Percentiles rank a stretch among this genome's conserved stretches.
Evolutionary conservation across 2,888 invertebrate genomes (phyloP).

Genomic region (Meiosimyza decipiens): DNA sequence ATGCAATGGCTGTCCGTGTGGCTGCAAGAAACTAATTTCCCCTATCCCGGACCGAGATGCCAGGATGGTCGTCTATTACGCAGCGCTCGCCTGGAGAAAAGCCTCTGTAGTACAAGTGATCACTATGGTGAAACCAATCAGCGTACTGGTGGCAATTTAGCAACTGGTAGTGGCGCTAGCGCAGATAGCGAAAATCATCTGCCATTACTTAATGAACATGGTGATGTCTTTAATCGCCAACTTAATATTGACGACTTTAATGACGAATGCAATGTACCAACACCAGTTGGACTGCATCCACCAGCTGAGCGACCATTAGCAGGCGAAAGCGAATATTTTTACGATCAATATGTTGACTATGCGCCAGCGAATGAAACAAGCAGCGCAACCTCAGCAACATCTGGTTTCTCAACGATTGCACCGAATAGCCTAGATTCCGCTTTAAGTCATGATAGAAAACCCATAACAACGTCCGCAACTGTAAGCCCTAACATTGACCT

Average conservation of each 20-base stretch:
- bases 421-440: constrained; percentile 25
- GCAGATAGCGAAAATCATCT: constrained; percentile 65
- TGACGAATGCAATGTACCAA: constrained; percentile 68
- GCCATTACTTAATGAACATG: constrained; percentile 75
- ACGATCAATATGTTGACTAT: constrained; percentile 85
- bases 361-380: constrained; percentile 67
- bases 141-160: constrained; percentile 37
- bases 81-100: constrained; percentile 76
- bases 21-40: constrained; percentile 79
- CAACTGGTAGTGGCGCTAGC: constrained; percentile 33
- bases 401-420: constrained; percentile 35
- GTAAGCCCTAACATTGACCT: constrained; percentile 70
- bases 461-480: constrained; percentile 67
- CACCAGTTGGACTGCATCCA: constrained; percentile 51
- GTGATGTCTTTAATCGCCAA: constrained; percentile 73
- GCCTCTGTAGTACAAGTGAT: constrained; percentile 71
- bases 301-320: constrained; percentile 72
- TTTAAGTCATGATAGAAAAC: constrained; percentile 50
- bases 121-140: constrained; percentile 52
- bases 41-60: constrained; percentile 78
- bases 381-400: constrained; percentile 14
- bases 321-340: constrained; percentile 84
- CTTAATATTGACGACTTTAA: constrained; percentile 68
- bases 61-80: constrained; percentile 82
- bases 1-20: constrained; percentile 86